phyloP scores from a whole-genome alignment of 2,113 vertebrate genomes.

The Haplochromis vanheusdeni region DNA sequence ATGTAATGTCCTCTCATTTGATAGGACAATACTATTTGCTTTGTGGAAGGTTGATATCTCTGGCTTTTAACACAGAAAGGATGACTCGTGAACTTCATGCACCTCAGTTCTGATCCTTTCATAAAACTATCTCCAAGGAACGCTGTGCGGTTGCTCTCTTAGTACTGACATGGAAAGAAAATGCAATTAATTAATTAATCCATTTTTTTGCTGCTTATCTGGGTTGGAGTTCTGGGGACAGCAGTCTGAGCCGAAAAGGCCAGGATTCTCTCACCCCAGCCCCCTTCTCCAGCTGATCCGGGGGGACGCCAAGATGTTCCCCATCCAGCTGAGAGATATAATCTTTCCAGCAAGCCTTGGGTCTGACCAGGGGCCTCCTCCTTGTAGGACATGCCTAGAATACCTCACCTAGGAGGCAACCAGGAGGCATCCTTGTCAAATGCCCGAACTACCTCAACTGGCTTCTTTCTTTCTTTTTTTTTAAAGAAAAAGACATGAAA shows the following conservation, averaged over 20 bases:
- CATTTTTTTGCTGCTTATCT: not conserved
- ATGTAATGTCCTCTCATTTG: not conserved
- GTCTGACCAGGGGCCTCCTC: not conserved
- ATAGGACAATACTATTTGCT: constrained; percentile 59
- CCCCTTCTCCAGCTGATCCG: not conserved
- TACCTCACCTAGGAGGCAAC: not conserved
- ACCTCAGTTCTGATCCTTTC: not conserved
- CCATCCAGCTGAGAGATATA: not conserved
- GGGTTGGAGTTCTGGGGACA: not conserved
- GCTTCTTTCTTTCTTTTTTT: not conserved
- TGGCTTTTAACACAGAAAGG: not conserved
- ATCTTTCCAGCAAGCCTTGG: not conserved
- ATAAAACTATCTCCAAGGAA: not conserved
- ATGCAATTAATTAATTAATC: not conserved
- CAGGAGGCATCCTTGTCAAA: not conserved
- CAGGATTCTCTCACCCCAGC: not conserved
- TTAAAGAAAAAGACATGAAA: not conserved
- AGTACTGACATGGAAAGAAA: not conserved
- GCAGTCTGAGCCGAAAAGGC: not conserved
- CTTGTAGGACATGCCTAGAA: not conserved
- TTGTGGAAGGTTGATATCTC: constrained; percentile 37
- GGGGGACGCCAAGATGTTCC: not conserved
- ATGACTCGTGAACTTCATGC: not conserved
- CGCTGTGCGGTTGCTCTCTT: not conserved
- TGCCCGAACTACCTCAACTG: not conserved